phyloP scores from a whole-genome alignment of 1,140 invertebrate genomes.

The Cydia splendana region DNA sequence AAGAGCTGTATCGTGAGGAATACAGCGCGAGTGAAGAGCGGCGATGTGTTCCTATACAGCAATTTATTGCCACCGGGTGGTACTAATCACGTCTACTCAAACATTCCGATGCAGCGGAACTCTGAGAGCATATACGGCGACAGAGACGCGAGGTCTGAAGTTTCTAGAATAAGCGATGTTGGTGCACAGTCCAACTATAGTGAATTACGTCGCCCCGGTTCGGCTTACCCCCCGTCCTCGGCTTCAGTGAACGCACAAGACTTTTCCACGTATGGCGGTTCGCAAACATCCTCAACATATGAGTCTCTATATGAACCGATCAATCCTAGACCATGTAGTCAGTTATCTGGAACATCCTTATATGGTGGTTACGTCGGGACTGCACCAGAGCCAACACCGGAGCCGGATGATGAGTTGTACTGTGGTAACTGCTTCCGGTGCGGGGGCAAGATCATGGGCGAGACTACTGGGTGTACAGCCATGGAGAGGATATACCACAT shows the following conservation, averaged over 20 bases:
- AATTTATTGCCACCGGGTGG: slow-evolving; percentile 78
- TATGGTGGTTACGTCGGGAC: slow-evolving; percentile 88
- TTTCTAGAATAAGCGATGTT: slow-evolving; percentile 69
- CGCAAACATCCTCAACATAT: slow-evolving; percentile 87
- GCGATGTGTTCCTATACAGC: slow-evolving; percentile 79
- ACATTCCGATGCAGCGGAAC: slow-evolving; percentile 68
- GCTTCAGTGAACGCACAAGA: slow-evolving; percentile 78
- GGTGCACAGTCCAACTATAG: slow-evolving; percentile 88
- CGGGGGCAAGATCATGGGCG: slow-evolving; percentile 94
- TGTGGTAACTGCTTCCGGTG: slow-evolving; percentile 93
- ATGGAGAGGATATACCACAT: slow-evolving; percentile 98
- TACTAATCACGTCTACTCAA: slow-evolving; percentile 78
- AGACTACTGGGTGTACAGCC: slow-evolving; percentile 96
- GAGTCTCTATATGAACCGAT: slow-evolving; percentile 96
- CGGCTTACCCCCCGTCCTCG: slow-evolving; percentile 73
- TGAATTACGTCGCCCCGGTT: slow-evolving; percentile 84
- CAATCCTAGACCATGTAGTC: slow-evolving; percentile 90
- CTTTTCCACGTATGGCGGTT: slow-evolving; percentile 84
- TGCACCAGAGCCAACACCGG: slow-evolving; percentile 89
- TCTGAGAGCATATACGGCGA: slow-evolving; percentile 73
- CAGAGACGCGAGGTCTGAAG: slow-evolving; percentile 69
- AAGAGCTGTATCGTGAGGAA: slow-evolving; percentile 78
- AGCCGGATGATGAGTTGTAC: slow-evolving; percentile 85
- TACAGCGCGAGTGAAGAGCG: slow-evolving; percentile 69
- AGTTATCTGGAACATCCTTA: slow-evolving; percentile 87